Percentiles rank a stretch among this genome's conserved stretches.
phyloP scores from a whole-genome alignment of 2,888 invertebrate genomes.

The Agrotis exclamationis region DNA sequence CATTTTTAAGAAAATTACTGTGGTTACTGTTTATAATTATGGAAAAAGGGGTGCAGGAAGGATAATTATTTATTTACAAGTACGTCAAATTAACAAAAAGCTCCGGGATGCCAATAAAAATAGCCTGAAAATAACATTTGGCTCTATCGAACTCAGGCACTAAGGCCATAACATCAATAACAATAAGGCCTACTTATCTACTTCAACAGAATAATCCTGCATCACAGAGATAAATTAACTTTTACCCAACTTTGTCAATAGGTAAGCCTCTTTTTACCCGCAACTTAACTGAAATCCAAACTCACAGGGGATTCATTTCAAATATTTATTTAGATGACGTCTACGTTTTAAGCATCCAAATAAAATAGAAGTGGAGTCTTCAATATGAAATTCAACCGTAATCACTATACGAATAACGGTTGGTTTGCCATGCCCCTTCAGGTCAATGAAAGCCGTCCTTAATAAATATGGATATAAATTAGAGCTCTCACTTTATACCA shows the following conservation, averaged over 20 bases:
- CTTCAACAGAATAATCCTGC: neutral
- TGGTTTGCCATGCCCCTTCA: conserved; percentile 64
- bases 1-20: too few species aligned
- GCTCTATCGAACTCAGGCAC: neutral
- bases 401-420: conserved; percentile 73
- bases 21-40: too few species aligned
- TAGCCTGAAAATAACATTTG: neutral
- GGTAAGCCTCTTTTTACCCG: conserved; percentile 54
- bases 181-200: neutral
- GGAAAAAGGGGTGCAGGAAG: too few species aligned
- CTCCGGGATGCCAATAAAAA: neutral
- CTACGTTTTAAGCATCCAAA: conserved; percentile 74
- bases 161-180: neutral
- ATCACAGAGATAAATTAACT: conserved; percentile 18
- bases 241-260: conserved; percentile 41
- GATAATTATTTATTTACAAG: too few species aligned
- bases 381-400: conserved; percentile 76
- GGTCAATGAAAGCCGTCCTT: conserved; percentile 69
- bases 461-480: conserved; percentile 80
- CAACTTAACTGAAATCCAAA: conserved; percentile 72
- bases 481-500: conserved; percentile 69
- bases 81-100: too few species aligned
- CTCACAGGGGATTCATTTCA: conserved; percentile 72
- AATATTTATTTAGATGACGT: conserved; percentile 82
- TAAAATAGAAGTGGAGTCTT: conserved; percentile 74